Percentiles rank a stretch among this genome's conserved stretches.
These are phyloP conservation scores for Oophaga pumilio DNA, from an alignment of 2,113 vertebrate species.

Conservation along the genomic window DNA sequence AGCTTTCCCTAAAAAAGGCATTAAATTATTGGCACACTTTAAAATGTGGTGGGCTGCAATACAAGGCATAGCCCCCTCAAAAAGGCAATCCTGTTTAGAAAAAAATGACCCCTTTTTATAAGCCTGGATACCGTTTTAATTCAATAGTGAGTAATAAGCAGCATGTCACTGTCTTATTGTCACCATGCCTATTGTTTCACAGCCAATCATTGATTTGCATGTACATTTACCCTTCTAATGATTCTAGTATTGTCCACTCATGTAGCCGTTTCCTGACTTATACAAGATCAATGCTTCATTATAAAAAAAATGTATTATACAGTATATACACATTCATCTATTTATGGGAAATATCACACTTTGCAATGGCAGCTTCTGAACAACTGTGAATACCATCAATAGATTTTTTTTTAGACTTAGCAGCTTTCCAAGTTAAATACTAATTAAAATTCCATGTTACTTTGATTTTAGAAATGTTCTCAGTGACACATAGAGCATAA, in stretches of 20 bases:
- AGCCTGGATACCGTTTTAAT: too few species aligned
- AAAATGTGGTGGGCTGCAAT: too few species aligned
- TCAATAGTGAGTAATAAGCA: too few species aligned
- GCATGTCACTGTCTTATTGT: too few species aligned
- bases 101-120: too few species aligned
- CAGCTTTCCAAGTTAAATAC: not conserved
- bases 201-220: too few species aligned
- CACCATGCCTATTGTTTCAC: too few species aligned
- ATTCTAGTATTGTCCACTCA: not conserved
- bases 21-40: too few species aligned
- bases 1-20: too few species aligned
- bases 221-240: not conserved
- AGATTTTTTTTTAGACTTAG: not conserved
- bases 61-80: too few species aligned
- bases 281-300: not conserved
- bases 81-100: too few species aligned
- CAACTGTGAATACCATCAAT: not conserved
- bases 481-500: not conserved
- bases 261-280: not conserved
- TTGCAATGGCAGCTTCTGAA: not conserved
- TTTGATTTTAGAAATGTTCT: not conserved
- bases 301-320: too few species aligned
- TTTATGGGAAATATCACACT: not conserved
- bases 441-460: not conserved
- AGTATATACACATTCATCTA: not conserved